A percentile compares a stretch with the other conserved stretches of the same genome.
Evolutionary conservation across 2,888 invertebrate species (phyloP).

Genomic region (Cylindroiulus punctatus): DNA sequence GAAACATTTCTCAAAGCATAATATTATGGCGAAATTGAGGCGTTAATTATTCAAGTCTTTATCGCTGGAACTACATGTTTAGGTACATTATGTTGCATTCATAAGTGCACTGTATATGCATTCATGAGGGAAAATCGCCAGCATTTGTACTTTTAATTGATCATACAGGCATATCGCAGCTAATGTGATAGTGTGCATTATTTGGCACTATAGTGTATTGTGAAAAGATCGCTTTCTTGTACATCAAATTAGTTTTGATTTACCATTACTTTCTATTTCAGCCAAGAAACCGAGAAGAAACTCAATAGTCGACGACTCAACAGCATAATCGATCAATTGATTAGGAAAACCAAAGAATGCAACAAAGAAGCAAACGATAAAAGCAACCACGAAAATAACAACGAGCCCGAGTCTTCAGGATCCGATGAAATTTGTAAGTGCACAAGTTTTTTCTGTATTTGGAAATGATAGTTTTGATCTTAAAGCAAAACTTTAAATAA

Average conservation of each 20-base stretch:
- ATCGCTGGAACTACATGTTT: not conserved
- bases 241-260: not conserved
- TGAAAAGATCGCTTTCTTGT: not conserved
- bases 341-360: constrained; percentile 59
- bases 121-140: too few species aligned
- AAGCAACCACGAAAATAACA: constrained; percentile 23
- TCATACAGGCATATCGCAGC: too few species aligned
- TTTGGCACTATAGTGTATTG: too few species aligned
- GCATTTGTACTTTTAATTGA: too few species aligned
- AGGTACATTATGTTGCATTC: not conserved
- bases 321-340: constrained; percentile 61
- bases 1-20: not conserved
- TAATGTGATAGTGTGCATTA: too few species aligned
- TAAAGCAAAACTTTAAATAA: too few species aligned
- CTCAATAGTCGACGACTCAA: constrained; percentile 59
- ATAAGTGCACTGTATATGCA: not conserved
- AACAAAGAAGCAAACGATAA: constrained; percentile 3
- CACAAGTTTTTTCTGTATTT: not conserved
- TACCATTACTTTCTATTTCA: constrained; percentile 53
- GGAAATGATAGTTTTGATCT: not conserved
- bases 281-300: constrained; percentile 60
- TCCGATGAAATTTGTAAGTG: not conserved
- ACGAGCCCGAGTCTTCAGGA: not conserved
- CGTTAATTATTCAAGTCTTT: not conserved
- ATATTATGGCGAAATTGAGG: not conserved